A percentile compares a stretch with the other conserved stretches of the same genome.
Conservation (phyloP, 2,888 invertebrate genomes). For the Clusia tigrina region DNA sequence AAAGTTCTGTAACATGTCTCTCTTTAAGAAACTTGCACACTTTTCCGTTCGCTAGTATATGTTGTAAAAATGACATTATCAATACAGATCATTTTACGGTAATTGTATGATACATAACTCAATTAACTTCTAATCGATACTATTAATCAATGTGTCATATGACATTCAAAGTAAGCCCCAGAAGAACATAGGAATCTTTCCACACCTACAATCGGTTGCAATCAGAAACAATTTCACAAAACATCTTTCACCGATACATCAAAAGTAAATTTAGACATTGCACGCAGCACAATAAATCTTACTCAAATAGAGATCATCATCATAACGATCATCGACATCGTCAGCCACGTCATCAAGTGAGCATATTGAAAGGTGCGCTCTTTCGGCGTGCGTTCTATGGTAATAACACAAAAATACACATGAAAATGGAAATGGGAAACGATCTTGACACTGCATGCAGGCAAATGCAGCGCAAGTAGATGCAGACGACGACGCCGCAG, state of each 20-base stretch:
- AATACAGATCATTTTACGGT: too few relatives aligned
- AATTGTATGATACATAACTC: too few relatives aligned
- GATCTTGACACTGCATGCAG: slow-evolving; percentile 5
- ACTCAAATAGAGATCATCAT: not conserved
- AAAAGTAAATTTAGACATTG: slow-evolving; percentile 14
- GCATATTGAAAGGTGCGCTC: slow-evolving; percentile 1
- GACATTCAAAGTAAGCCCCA: too few relatives aligned
- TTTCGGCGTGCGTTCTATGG: not conserved
- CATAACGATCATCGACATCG: too few relatives aligned
- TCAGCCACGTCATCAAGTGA: not conserved
- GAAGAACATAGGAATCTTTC: too few relatives aligned
- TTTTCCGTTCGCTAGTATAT: too few relatives aligned
- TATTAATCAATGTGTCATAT: not conserved
- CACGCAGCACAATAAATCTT: not conserved
- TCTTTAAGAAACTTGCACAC: too few relatives aligned
- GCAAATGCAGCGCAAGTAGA: not conserved
- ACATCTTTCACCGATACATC: slow-evolving; percentile 21
- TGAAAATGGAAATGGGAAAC: not conserved
- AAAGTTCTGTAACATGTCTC: too few relatives aligned
- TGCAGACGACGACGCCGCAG: not conserved
- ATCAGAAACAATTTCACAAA: not conserved
- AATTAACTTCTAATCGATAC: not conserved
- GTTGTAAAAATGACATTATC: too few relatives aligned
- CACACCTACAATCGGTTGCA: not conserved
- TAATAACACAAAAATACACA: not conserved